A percentile compares a stretch with the other conserved stretches of the same genome.
Conservation (phyloP, 2,888 invertebrate species). For the Trissolcus brochymenae region DNA sequence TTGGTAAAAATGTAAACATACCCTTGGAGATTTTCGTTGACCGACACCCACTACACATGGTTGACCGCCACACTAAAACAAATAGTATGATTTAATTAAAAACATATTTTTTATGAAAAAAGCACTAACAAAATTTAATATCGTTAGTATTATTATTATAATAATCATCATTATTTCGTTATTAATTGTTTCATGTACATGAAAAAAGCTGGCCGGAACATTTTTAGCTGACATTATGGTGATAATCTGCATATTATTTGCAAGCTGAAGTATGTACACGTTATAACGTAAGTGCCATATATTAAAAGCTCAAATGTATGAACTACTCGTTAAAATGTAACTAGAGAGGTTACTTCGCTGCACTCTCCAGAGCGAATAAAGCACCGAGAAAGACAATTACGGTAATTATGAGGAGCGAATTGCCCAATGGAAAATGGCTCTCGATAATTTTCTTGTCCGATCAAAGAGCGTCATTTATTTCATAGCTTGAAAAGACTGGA, state of each 20-base stretch:
- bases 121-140: no score
- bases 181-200: background rate
- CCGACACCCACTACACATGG: slow-evolving; percentile 67
- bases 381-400: slow-evolving; percentile 45
- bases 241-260: slow-evolving; percentile 45
- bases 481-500: slow-evolving; percentile 23
- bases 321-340: slow-evolving; percentile 53
- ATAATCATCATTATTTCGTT: no score
- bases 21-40: slow-evolving; percentile 71
- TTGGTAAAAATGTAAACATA: slow-evolving; percentile 62
- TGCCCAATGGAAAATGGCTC: slow-evolving; percentile 26
- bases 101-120: background rate
- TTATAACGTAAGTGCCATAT: slow-evolving; percentile 30
- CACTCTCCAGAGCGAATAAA: slow-evolving; percentile 33
- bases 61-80: slow-evolving; percentile 72
- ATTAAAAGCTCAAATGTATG: slow-evolving; percentile 53
- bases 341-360: slow-evolving; percentile 33
- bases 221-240: slow-evolving; percentile 46
- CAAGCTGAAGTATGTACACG: slow-evolving; percentile 17
- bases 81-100: slow-evolving; percentile 18
- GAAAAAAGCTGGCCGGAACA: slow-evolving; percentile 23
- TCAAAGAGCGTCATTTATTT: slow-evolving; percentile 34
- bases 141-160: no score
- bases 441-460: slow-evolving; percentile 39
- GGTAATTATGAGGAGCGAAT: slow-evolving; percentile 49